phyloP scores from a whole-genome alignment of 2,888 invertebrate genomes.

The Ophonus ardosiacus region DNA sequence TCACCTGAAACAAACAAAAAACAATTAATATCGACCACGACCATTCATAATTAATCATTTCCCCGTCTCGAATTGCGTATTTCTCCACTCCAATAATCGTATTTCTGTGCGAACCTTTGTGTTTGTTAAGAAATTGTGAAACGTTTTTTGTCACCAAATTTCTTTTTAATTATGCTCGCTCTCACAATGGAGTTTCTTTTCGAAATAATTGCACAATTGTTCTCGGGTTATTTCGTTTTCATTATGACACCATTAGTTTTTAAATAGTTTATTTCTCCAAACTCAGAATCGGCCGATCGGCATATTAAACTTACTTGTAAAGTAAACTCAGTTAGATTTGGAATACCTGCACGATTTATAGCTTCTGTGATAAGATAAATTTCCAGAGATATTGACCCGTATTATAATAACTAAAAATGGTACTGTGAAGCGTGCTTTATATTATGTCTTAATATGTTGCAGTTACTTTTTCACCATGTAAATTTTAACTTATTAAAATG shows the following conservation, averaged over 20 bases:
- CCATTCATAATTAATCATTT: conserved; percentile 20
- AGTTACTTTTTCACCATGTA: too few species aligned
- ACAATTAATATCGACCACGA: conserved; percentile 5
- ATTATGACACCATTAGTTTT: conserved; percentile 29
- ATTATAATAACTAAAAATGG: too few species aligned
- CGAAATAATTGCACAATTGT: conserved; percentile 34
- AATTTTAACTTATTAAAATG: too few species aligned
- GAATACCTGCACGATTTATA: too few species aligned
- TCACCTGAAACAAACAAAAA: conserved; percentile 37
- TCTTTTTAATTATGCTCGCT: conserved; percentile 45
- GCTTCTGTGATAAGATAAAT: too few species aligned
- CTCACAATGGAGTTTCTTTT: conserved; percentile 6
- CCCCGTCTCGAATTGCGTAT: conserved; percentile 4
- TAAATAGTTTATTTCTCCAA: background rate
- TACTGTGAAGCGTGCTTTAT: too few species aligned
- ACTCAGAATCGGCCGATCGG: too few species aligned
- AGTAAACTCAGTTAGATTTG: too few species aligned
- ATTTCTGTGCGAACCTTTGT: conserved; percentile 7
- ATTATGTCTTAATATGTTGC: too few species aligned
- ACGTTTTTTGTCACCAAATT: conserved; percentile 32
- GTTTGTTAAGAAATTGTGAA: conserved; percentile 20
- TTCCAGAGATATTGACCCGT: too few species aligned
- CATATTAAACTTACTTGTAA: too few species aligned
- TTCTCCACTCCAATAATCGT: conserved; percentile 28
- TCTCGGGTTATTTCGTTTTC: conserved; percentile 8